phyloP scores from a whole-genome alignment of 1,140 invertebrate genomes.

The Ephestia elutella region DNA sequence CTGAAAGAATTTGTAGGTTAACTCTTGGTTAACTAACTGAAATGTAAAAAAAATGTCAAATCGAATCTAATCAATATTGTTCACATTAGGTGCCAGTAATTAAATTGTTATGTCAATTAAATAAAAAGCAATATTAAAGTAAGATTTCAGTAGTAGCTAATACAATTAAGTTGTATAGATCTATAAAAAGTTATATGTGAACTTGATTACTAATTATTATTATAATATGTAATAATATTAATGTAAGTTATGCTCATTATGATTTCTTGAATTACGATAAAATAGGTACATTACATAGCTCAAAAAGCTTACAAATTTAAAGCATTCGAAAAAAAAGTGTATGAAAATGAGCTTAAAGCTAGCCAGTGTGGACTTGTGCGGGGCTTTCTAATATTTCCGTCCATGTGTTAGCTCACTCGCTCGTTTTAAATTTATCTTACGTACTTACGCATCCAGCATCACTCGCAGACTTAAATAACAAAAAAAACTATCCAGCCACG shows the following conservation, averaged over 20 bases:
- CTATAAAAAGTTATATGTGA: no score
- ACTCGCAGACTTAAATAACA: neutral
- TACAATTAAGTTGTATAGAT: no score
- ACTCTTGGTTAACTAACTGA: neutral
- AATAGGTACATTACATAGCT: no score
- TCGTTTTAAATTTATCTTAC: slow-evolving; percentile 61
- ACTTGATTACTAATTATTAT: no score
- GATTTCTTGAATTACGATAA: no score
- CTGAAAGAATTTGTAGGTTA: neutral
- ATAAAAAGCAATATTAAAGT: no score
- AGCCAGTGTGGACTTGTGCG: neutral
- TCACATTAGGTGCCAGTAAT: no score
- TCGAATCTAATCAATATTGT: neutral
- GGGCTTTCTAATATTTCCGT: slow-evolving; percentile 18
- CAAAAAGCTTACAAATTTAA: no score
- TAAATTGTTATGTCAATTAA: neutral
- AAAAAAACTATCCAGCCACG: slow-evolving; percentile 14
- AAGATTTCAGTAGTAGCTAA: no score
- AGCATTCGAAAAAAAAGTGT: no score
- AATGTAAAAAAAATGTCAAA: neutral
- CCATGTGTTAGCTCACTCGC: slow-evolving; percentile 22
- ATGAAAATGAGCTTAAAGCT: neutral
- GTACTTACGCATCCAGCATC: slow-evolving; percentile 19
- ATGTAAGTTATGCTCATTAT: no score
- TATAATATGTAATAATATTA: no score